A percentile compares a stretch with the other conserved stretches of the same genome.
These are phyloP conservation scores for Halictus rubicundus DNA, from an alignment of 1,140 invertebrate genomes.

Conservation along the genomic window DNA sequence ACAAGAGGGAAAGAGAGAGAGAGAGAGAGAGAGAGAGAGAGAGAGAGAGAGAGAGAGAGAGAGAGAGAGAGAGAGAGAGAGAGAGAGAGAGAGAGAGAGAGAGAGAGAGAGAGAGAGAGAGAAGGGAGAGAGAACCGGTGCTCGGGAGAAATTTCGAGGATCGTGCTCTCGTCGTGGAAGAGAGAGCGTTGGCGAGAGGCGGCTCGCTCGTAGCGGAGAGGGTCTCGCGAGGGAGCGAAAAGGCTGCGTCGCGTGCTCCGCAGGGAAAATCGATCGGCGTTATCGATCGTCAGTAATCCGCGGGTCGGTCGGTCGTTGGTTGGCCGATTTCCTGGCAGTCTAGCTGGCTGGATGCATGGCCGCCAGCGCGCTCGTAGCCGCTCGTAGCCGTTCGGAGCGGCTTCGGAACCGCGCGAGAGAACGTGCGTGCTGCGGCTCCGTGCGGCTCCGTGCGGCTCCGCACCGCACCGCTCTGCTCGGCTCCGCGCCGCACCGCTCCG, in stretches of 20 bases:
- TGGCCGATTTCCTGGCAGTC: slow-evolving; percentile 47
- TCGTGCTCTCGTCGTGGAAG: background rate
- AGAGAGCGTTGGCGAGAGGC: background rate
- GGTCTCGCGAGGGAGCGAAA: background rate
- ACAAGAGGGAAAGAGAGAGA: no score
- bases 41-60: no score
- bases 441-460: background rate
- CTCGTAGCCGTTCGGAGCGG: slow-evolving; percentile 56
- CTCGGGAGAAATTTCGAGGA: background rate
- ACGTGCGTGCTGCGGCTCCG: slow-evolving; percentile 32
- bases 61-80: no score
- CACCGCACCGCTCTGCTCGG: no score
- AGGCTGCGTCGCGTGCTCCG: background rate
- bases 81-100: no score
- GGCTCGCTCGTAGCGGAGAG: no score
- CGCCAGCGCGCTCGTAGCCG: slow-evolving; percentile 57
- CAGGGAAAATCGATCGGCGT: slow-evolving; percentile 48
- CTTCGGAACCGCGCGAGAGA: slow-evolving; percentile 1
- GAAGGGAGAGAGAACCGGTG: background rate
- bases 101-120: no score
- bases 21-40: no score
- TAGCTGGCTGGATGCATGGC: slow-evolving; percentile 59
- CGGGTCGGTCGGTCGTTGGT: slow-evolving; percentile 28
- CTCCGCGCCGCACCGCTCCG: no score
- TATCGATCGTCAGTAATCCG: slow-evolving; percentile 54